Base-by-base conservation (phyloP, 1,140 invertebrate species). In the Pachyrhynchus sulphureomaculatus region DNA sequence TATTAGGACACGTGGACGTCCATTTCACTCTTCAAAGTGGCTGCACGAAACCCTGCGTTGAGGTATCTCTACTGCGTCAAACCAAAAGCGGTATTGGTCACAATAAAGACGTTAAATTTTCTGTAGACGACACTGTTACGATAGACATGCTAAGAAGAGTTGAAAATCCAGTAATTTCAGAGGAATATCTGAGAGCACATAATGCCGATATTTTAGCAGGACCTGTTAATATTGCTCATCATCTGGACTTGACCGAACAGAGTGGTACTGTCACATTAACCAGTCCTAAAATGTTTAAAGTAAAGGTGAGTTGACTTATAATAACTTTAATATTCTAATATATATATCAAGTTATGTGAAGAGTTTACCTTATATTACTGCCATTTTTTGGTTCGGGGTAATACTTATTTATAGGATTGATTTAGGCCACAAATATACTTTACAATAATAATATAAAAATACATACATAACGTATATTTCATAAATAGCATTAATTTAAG, bases 171-270 rank as follows among this genome's bases (percentile, higher is more conserved):
- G 87, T 92, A 0, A 81, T 86, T 12, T 86, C 85, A 29, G 86
- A 90, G 53, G 89, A 91, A 74, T 95, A 93, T 77, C 79, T 93
- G 32, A 84, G 88, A 62, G 86, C 87, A 9, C 90, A 94, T 70
- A 92, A 94, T 78, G 91, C 90, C 0, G 92, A 95, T 73, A 89
- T 96, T 51, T 75, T 96, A 8, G 93, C 92, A 54, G 94, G 93
- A 2, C 94, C 94, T 6, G 82, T 95, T 1, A 85, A 88, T 68
- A 78, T 96, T 2, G 84, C 87, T 8, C 85, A 87, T 1, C 90
- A 88, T 63, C 81, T 95, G 58, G 92, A 96, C 76, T 71, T 95
- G 37, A 91, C 90, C 0, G 91, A 91, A 69, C 87, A 90, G 68
- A 86, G 86, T 21, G 93, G 92, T 9, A 65, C 86, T 17, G 82